Base-by-base conservation (phyloP, 2,888 invertebrate species). In the Gisinianus flammeolus region DNA sequence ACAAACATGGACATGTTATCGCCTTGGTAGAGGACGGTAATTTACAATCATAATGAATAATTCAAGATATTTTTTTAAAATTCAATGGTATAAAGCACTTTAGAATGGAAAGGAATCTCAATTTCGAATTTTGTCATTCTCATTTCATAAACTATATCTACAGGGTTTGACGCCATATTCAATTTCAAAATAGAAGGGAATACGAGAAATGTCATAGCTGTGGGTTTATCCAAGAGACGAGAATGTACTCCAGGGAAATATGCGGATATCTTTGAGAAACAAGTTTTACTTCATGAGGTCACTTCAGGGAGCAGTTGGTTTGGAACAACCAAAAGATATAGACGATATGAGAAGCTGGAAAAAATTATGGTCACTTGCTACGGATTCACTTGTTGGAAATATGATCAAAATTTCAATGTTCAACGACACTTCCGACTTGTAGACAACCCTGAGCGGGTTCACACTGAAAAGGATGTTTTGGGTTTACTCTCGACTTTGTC, bases 311-410 rank as follows among this genome's bases (percentile, higher is more conserved):
- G 22, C 0, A 8, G 33, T 8, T 19, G 33, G 8, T 66, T 74
- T 66, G 16, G 22, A 16, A 16, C 28, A 22, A 19, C 28, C 12
- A 22, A 26, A 16, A 24, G 52, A 3, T 71, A 71, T 44, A 28
- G 77, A 71, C 82, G 82, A 0, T 84, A 82, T 75, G 76, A 79
- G 35, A 84, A 81, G 58, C 52, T 84, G 28, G 79, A 74, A n/a
- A 80, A 81, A n/a, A 83, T 81, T 19, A 74, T 82, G 68, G 73
- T 73, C 2, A 77, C 33, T 8, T 62, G 56, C n/a, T 79, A 22
- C 68, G 84, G 84, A 4, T 84, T 82, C 64, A 22, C 78, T 52
- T 81, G 82, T 67, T 82, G 81, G 77, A 76, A 80, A 68, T 52
- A 78, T 22, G 80, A 81, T 74, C 77, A 80, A 28, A 64, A 76